phyloP scores from a whole-genome alignment of 1,140 invertebrate genomes.

The Lepidotrigona ventralis region DNA sequence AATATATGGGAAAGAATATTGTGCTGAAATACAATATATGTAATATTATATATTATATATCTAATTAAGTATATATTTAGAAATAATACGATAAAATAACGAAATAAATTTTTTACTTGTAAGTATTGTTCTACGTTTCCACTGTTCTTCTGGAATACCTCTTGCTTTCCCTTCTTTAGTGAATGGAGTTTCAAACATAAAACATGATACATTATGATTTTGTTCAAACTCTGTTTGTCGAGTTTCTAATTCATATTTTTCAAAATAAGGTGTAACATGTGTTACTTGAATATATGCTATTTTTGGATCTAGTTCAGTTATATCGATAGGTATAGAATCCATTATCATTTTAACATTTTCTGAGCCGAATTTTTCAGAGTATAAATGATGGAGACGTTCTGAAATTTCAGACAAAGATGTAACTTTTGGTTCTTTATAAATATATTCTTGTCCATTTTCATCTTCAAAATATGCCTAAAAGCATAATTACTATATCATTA shows the following conservation, averaged over 20 bases:
- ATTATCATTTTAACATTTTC: conserved; percentile 94
- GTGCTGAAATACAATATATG: conserved; percentile 81
- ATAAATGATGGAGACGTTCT: conserved; percentile 88
- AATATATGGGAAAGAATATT: conserved; percentile 94
- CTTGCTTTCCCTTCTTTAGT: conserved; percentile 90
- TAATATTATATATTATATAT: conserved; percentile 51
- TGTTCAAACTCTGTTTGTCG: conserved; percentile 90
- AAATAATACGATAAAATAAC: background rate
- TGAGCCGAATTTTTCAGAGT: conserved; percentile 92
- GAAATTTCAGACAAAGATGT: conserved; percentile 96
- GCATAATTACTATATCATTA: conserved; percentile 26
- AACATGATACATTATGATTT: conserved; percentile 91
- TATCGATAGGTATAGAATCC: conserved; percentile 92
- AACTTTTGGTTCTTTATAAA: conserved; percentile 97
- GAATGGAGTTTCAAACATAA: conserved; percentile 97
- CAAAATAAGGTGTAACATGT: conserved; percentile 90
- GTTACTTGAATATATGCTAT: conserved; percentile 96
- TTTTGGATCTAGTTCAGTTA: conserved; percentile 88
- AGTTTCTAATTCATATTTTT: conserved; percentile 84
- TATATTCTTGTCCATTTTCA: conserved; percentile 93
- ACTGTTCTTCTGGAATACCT: conserved; percentile 92
- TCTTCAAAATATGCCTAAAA: conserved; percentile 92
- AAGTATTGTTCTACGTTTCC: conserved; percentile 92
- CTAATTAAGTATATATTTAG: background rate
- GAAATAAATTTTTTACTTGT: conserved; percentile 83